Base-by-base conservation (phyloP, 2,888 invertebrate species). In the Sphaerophoria taeniata region DNA sequence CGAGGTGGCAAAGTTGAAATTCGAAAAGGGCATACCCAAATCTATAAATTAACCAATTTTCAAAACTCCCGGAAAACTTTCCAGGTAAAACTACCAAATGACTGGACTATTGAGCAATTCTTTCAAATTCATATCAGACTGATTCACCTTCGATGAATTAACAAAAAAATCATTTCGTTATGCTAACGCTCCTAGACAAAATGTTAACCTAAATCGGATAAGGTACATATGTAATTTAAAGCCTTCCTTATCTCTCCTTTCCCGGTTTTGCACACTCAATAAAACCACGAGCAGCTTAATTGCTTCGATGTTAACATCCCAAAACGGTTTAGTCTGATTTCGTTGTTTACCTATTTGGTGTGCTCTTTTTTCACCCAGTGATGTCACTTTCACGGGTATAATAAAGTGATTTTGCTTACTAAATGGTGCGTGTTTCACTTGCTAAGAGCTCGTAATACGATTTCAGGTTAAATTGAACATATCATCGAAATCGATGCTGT, bases 281-380 rank as follows among this genome's bases (percentile, higher is more conserved):
- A 33, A 47, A 63, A 61, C n/a, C 7, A 11, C 47, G 39, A 49
- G 49, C 49, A n/a, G n/a, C 34, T 43, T 43, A 14, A 65, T 47
- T 65, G 63, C 63, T 65, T 65, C 16, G 34, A 14, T 65, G 63
- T 65, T 49, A 14, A 65, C 63, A 65, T 65, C 63, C 34, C 14
- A 34, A 49, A 16, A 65, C n/a, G 16, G 12, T 9, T 65, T 63
- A 33, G 16, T 45, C 47, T 47, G 2, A 14, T 58, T 58, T 6
- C 12, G 2, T 55, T 33, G 5, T 33, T 34, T n/a, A 24, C 34
- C 34, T 56, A 34, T 34, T 33, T n/a, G n/a, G n/a, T n/a, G n/a
- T n/a, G n/a, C n/a, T n/a, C n/a, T n/a, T n/a, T n/a, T n/a, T n/a
- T n/a, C 16, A 31, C 14, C 34, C 6, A 49, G 34, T 65, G 63